phyloP scores from a whole-genome alignment of 2,797 vertebrate genomes.

The Microcaecilia unicolor region DNA sequence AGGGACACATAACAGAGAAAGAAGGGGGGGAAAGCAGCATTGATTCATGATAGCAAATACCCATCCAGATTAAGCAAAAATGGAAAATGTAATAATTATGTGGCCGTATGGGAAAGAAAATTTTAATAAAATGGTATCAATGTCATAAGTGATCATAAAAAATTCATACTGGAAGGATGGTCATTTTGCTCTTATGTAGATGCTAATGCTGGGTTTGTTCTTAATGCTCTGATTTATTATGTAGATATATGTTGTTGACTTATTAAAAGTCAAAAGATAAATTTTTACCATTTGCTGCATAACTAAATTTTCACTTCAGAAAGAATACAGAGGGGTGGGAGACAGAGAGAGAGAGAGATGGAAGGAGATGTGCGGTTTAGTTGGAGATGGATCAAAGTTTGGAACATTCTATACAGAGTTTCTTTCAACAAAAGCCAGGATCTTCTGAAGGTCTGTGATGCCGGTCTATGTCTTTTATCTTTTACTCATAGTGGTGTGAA shows the following conservation, averaged over 20 bases:
- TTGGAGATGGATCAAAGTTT: conserved; percentile 4
- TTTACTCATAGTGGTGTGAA: no score
- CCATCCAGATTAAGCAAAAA: conserved; percentile 40
- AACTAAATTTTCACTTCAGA: no score
- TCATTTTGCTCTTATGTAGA: not conserved
- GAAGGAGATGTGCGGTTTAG: no score
- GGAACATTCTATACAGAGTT: not conserved
- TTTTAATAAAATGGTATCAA: conserved; percentile 28
- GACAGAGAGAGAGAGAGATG: no score
- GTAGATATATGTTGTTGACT: no score
- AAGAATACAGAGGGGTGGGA: no score
- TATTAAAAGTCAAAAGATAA: no score
- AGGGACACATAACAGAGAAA: conserved; percentile 47
- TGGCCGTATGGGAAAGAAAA: conserved; percentile 23
- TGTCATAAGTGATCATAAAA: conserved; percentile 27
- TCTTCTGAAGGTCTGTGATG: not conserved
- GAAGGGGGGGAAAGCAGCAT: conserved; percentile 42
- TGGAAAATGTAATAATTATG: conserved; percentile 34
- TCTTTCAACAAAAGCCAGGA: not conserved
- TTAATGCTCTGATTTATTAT: no score
- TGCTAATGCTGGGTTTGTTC: not conserved
- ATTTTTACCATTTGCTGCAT: no score
- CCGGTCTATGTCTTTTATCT: no score
- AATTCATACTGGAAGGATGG: not conserved
- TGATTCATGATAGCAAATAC: conserved; percentile 42